Conservation (phyloP, 2,888 invertebrate species). For the Orthosia cruda region DNA sequence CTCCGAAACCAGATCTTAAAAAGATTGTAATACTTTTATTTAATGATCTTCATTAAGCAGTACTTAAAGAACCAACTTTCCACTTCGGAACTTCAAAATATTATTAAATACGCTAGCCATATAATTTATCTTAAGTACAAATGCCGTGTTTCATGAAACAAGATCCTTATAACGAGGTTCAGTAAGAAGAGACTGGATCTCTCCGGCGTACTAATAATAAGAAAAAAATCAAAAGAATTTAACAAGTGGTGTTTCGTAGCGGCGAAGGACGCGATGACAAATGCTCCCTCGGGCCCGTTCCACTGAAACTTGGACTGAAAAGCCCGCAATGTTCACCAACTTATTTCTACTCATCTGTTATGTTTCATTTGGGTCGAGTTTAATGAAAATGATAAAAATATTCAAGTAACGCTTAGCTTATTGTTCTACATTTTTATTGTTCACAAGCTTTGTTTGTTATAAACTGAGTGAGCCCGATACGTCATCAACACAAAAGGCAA, state of each 20-base stretch:
- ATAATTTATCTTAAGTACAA: conserved; percentile 49
- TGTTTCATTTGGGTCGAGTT: conserved; percentile 78
- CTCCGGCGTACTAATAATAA: conserved; percentile 63
- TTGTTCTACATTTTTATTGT: conserved; percentile 61
- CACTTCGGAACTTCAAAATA: conserved; percentile 44
- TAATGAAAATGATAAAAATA: conserved; percentile 81
- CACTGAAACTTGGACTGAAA: conserved; percentile 74
- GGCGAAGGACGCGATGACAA: conserved; percentile 74
- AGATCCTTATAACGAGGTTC: conserved; percentile 49
- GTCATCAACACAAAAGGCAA: conserved; percentile 14
- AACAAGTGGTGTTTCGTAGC: conserved; percentile 66
- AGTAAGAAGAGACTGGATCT: conserved; percentile 29
- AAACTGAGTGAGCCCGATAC: conserved; percentile 17
- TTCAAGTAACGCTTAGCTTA: conserved; percentile 63
- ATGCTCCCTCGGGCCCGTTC: conserved; percentile 77
- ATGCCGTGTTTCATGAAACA: conserved; percentile 36
- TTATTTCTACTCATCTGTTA: conserved; percentile 76
- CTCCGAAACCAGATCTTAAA: conserved; percentile 22
- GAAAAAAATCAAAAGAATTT: conserved; percentile 76
- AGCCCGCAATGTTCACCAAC: conserved; percentile 75
- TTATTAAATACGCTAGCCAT: conserved; percentile 53
- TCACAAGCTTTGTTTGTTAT: conserved; percentile 27
- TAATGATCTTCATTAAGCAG: conserved; percentile 51
- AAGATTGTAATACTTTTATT: conserved; percentile 46
- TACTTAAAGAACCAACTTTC: conserved; percentile 41